phyloP scores from a whole-genome alignment of 2,113 vertebrate genomes.

The Phrynosoma platyrhinos region DNA sequence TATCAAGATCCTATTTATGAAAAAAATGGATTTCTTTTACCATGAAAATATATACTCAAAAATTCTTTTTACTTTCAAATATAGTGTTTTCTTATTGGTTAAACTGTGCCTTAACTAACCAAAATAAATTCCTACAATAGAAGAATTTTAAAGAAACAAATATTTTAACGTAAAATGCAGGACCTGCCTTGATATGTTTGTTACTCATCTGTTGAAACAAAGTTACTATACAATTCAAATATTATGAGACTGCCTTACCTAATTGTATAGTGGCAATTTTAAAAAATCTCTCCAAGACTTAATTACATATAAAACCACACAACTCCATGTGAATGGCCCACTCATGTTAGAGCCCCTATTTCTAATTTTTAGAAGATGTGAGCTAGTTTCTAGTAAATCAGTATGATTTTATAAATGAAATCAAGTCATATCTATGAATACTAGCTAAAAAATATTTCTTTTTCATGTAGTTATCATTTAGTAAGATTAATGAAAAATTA shows the following conservation, averaged over 20 bases:
- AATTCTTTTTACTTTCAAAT: neutral
- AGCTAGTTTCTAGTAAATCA: neutral
- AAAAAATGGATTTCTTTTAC: neutral
- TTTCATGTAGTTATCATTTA: neutral
- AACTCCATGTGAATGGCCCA: neutral
- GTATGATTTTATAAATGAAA: neutral
- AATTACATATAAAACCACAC: neutral
- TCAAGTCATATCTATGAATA: neutral
- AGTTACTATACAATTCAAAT: neutral
- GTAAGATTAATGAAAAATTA: constrained; percentile 58
- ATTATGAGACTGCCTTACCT: neutral
- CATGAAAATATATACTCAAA: neutral
- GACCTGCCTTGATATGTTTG: neutral
- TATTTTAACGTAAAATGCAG: neutral
- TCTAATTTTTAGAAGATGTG: neutral
- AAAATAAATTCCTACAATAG: neutral
- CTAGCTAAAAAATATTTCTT: neutral
- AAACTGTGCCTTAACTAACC: neutral
- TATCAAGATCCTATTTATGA: neutral
- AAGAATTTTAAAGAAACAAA: constrained; percentile 12
- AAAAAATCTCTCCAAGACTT: neutral
- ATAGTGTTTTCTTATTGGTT: neutral
- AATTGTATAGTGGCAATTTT: neutral
- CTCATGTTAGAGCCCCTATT: too few species aligned
- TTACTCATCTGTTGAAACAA: neutral